A percentile compares a stretch with the other conserved stretches of the same genome.
Conservation (phyloP, 2,888 invertebrate species). For the Ochlodes sylvanus region DNA sequence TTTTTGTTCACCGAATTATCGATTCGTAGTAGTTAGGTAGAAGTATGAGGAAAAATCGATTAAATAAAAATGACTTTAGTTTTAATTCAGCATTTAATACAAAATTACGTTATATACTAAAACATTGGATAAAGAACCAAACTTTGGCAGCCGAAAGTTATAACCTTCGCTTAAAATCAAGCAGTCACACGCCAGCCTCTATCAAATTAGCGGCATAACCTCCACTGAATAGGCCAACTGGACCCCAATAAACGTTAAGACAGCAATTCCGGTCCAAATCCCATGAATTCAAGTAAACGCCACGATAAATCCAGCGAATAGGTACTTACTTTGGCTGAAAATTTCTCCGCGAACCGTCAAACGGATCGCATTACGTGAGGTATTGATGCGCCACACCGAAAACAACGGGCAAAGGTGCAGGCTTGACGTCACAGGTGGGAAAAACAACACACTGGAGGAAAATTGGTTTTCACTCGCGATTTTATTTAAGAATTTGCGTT, state of each 20-base stretch:
- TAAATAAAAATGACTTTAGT: too few relatives aligned
- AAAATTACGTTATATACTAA: not conserved
- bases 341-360: slow-evolving; percentile 52
- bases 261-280: slow-evolving; percentile 13
- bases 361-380: slow-evolving; percentile 53
- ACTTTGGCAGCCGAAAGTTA: slow-evolving; percentile 5
- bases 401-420: slow-evolving; percentile 22
- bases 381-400: slow-evolving; percentile 52
- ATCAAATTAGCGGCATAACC: slow-evolving; percentile 15
- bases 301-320: slow-evolving; percentile 41
- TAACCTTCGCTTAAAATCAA: slow-evolving; percentile 22
- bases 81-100: not conserved
- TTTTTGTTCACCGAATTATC: too few relatives aligned
- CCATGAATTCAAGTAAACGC: slow-evolving; percentile 23
- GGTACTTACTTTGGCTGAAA: slow-evolving; percentile 60
- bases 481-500: slow-evolving; percentile 72
- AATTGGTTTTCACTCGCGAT: slow-evolving; percentile 53
- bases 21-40: too few relatives aligned
- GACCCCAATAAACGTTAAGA: slow-evolving; percentile 13
- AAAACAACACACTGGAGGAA: slow-evolving; percentile 51
- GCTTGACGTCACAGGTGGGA: slow-evolving; percentile 53
- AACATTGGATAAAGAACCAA: not conserved
- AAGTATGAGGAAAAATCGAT: too few relatives aligned
- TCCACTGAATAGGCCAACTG: not conserved
- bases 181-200: not conserved